phyloP scores from a whole-genome alignment of 1,140 invertebrate species.

The Babylonia areolata region DNA sequence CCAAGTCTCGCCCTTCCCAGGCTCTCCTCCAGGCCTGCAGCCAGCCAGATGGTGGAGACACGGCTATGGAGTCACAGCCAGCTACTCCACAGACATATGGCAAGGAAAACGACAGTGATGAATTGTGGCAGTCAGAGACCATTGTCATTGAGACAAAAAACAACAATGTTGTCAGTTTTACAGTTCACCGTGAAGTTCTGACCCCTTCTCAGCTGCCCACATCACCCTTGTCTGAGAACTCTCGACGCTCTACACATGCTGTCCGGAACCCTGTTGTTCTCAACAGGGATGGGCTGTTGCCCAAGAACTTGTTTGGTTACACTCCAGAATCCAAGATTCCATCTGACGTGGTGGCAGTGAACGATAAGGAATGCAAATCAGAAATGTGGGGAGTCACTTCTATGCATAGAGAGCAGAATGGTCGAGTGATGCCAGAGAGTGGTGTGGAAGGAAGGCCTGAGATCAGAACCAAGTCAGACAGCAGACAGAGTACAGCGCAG shows the following conservation, averaged over 20 bases:
- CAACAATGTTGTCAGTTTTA: neutral
- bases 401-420: neutral
- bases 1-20: constrained; percentile 64
- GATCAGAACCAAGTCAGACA: neutral
- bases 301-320: constrained; percentile 4
- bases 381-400: neutral
- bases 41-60: neutral
- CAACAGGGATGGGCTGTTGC: neutral
- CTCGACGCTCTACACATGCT: constrained; percentile 66
- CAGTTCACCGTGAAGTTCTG: constrained; percentile 34
- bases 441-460: neutral
- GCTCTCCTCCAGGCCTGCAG: constrained; percentile 52
- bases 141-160: constrained; percentile 23
- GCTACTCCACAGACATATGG: neutral
- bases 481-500: neutral
- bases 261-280: constrained; percentile 62
- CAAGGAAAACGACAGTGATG: neutral
- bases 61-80: neutral
- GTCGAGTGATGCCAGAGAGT: neutral
- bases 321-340: neutral
- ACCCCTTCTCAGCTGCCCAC: constrained; percentile 59
- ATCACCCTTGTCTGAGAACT: constrained; percentile 55
- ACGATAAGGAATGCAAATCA: neutral
- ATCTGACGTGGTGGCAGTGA: neutral
- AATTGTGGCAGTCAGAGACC: constrained; percentile 30